Base-by-base conservation (phyloP, 2,797 vertebrate genomes). In the Dendrocincla tyrannina region DNA sequence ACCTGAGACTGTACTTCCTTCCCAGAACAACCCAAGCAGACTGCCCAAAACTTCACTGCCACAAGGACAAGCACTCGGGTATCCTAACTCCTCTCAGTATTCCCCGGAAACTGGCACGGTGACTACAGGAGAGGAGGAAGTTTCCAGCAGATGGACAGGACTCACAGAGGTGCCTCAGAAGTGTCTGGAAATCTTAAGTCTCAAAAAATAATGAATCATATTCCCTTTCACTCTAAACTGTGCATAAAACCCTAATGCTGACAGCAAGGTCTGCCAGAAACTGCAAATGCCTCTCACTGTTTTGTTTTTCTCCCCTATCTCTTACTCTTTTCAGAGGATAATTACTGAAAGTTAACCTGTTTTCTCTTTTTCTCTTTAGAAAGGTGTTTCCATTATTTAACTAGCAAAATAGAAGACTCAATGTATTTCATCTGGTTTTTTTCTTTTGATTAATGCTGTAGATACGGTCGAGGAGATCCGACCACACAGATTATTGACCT, bases 371-470 rank as follows among this genome's bases (percentile, higher is more conserved):
- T 52, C 33, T 66, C 74, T 59, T 85, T 19, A 42, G 20, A 68
- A 90, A 70, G 25, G 64, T 10, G 60, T 77, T 23, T 23, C 37
- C 15, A 11, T 39, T 1, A 15, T 37, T 73, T 52, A 73, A 70
- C 50, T 42, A 28, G 15, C 6, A 75, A 60, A 72, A 32, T 4
- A 66, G 7, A 53, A 52, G 10, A 41, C 33, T 52, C 20, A 13
- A 15, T 15, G 3, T 25, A 52, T 32, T 59, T 27, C 5, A 73
- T 47, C 5, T 37, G 12, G 0, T 46, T 7, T 5, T 30, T 32
- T 63, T 39, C 52, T 35, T n/a, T 73, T 69, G 28, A 27, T 58
- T 60, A 2, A 89, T 37, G 33, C 18, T 55, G 23, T 8, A 67
- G 50, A 24, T 41, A 33, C 2, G 2, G 17, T 56, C 55, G 19